phyloP scores from a whole-genome alignment of 1,140 invertebrate genomes.

The Drosophila melanogaster region Release_6_plus_ISO1_MT NT_033777.3:19684501-19685000 shows the following conservation, averaged over 20 bases:
- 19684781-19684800: constrained; percentile 59
- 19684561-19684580: constrained; percentile 79
- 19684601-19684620: constrained; percentile 36
- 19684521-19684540: constrained; percentile 75
- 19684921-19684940: constrained; percentile 74
- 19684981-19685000: constrained; percentile 59
- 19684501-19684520: constrained; percentile 13
- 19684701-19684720: constrained; percentile 71
- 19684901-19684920: constrained; percentile 4
- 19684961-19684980: constrained; percentile 76
- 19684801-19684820: constrained; percentile 80
- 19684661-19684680: constrained; percentile 79
- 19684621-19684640: constrained; percentile 78
- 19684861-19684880: no score
- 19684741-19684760: constrained; percentile 1
- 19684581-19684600: constrained; percentile 77
- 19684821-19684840: constrained; percentile 26
- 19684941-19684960: constrained; percentile 57
- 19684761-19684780: constrained; percentile 1
- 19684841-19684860: constrained; percentile 21
- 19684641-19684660: constrained; percentile 82
- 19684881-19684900: no score
- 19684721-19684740: constrained; percentile 6
- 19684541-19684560: constrained; percentile 80
- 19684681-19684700: constrained; percentile 78